Base-by-base conservation (phyloP, 2,888 invertebrate genomes). In the Limnephilus lunatus region DNA sequence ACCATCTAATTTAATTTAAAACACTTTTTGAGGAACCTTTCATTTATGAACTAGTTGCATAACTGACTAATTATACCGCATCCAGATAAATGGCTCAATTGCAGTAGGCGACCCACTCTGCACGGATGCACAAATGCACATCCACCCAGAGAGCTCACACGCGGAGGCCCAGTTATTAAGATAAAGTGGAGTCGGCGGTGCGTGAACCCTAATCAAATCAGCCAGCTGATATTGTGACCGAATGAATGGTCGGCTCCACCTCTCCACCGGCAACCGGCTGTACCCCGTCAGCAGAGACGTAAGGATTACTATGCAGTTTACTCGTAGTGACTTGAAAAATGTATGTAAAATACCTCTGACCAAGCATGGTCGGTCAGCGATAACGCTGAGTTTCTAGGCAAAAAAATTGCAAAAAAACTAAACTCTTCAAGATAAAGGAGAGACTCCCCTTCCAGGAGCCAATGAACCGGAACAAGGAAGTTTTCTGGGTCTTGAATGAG, bases 171-270 rank as follows among this genome's bases (percentile, higher is more conserved):
- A 80, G 88, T 48, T 88, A 88, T 31, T 87, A 89, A 89, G 88
- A 80, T 68, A 89, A 81, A 81, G 35, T 35, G 81, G 35, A 39
- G 30, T 25, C 88, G 35, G 35, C 15, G 80, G 80, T 81, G 88
- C 81, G 88, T 89, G 88, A 89, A 80, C 81, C 80, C n/a, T 88
- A 89, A 80, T 89, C 81, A 89, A 81, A 81, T 80, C 80, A 89
- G 81, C 80, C 88, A 89, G 88, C 68, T 80, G 88, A 44, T 86
- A 11, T 87, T 83, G 86, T 39, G 86, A 39, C 44, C n/a, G 44
- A 85, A 68, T 68, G 68, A 85, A 68, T 68, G 68, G 25, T 2
- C 68, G 68, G n/a, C n/a, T n/a, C 1, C n/a, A 30, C 12, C n/a
- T 19, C 25, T 68, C 19, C 39, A n/a, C 35, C 83, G 35, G 83